Percentiles rank a stretch among this genome's conserved stretches.
Conservation (phyloP, 1,140 invertebrate genomes). For the Lepidotrigona ventralis region DNA sequence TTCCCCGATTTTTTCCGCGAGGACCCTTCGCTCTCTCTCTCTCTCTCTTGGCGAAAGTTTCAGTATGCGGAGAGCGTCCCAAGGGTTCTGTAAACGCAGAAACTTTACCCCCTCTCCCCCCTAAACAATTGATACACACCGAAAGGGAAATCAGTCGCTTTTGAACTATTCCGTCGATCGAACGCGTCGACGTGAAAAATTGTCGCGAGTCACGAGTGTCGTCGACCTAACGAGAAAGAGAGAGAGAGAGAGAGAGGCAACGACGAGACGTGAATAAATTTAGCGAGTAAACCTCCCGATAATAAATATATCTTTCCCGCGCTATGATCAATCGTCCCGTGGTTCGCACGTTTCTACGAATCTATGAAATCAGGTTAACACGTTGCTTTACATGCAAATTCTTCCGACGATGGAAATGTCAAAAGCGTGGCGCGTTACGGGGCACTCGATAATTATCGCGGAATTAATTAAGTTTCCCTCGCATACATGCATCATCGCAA, state of each 20-base stretch:
- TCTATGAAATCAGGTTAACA: neutral
- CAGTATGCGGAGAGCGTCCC: conserved; percentile 25
- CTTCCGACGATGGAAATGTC: neutral
- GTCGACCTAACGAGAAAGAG: neutral
- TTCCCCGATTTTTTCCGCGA: neutral
- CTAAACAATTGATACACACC: conserved; percentile 61
- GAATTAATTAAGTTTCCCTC: conserved; percentile 9
- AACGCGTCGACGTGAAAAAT: neutral
- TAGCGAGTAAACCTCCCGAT: neutral
- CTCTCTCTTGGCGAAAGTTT: conserved; percentile 50
- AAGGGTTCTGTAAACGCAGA: conserved; percentile 49
- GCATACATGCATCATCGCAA: conserved; percentile 14
- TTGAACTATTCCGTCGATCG: conserved; percentile 48
- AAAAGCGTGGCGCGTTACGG: neutral
- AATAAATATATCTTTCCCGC: neutral
- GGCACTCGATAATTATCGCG: conserved; percentile 17
- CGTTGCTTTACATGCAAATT: conserved; percentile 12
- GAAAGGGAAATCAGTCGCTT: conserved; percentile 30
- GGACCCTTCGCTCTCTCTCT: conserved; percentile 23
- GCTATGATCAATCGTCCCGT: neutral
- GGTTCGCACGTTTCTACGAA: neutral
- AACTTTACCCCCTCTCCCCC: conserved; percentile 40
- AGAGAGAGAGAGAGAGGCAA: neutral
- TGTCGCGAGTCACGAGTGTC: neutral
- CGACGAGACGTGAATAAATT: neutral